Evolutionary conservation across 2,888 invertebrate species (phyloP).

Genomic region (Drosophila subquinaria): DNA sequence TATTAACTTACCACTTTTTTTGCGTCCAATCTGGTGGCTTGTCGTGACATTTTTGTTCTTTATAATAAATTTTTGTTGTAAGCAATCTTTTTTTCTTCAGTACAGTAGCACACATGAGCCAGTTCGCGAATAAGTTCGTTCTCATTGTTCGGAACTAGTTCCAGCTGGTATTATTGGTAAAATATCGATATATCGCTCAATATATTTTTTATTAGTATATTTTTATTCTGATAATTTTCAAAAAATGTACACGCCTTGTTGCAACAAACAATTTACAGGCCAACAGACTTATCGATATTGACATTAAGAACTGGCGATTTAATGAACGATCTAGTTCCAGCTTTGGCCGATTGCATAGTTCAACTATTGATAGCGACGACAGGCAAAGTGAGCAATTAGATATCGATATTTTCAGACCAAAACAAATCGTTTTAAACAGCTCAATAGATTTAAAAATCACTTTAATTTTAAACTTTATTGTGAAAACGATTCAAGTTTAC

Average conservation of each 20-base stretch:
- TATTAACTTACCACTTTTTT: slow-evolving; percentile 85
- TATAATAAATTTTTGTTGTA: slow-evolving; percentile 10
- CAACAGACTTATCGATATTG: no score
- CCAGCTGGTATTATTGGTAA: no score
- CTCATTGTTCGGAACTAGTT: no score
- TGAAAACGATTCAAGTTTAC: neutral
- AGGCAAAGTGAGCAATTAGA: neutral
- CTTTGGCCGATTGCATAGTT: no score
- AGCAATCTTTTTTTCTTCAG: slow-evolving; percentile 46
- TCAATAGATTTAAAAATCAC: neutral
- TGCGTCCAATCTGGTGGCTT: slow-evolving; percentile 83
- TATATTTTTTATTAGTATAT: no score
- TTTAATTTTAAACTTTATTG: slow-evolving; percentile 5
- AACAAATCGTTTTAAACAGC: neutral
- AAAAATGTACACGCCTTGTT: no score
- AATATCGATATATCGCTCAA: no score
- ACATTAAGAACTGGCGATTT: no score
- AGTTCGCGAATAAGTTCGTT: neutral
- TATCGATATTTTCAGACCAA: neutral
- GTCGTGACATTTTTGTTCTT: slow-evolving; percentile 83
- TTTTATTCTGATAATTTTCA: no score
- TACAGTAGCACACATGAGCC: slow-evolving; percentile 15
- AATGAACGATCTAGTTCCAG: neutral
- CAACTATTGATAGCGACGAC: neutral
- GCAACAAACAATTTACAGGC: no score